Base-by-base conservation (phyloP, 2,113 vertebrate genomes). In the Uria lomvia region DNA sequence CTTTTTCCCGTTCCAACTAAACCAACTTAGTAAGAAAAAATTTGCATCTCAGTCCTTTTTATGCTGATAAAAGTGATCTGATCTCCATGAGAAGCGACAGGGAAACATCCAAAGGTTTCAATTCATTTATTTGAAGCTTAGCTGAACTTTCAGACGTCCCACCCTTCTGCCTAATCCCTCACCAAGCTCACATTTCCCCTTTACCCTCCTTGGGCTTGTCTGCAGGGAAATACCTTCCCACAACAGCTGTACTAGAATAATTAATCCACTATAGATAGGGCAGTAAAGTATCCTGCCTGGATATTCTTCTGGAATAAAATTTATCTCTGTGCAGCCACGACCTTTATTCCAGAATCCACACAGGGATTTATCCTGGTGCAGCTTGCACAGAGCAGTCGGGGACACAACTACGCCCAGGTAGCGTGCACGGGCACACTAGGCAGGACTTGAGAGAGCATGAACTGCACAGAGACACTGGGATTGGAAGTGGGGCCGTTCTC, bases 181-280 rank as follows among this genome's bases (percentile, higher is more conserved):
- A 71, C 73, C 73, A 91, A 92, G 89, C 66, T 92, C 91, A 85
- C 59, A 86, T 95, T 95, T 92, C 92, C 77, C 82, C 84, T 92
- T 74, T 86, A 67, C 73, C 76, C 72, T 93, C 86, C 53, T 55
- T 32, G 63, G 76, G 81, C 32, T 87, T 74, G 71, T 62, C 86
- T 91, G 60, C 81, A 88, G 77, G 91, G 86, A 94, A 95, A 95
- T 72, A 95, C 84, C 91, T 95, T 94, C 94, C 91, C 84, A 76
- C 84, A 89, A 82, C 70, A 91, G 89, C 86, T 92, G 70, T 87
- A 85, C 70, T 34, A 43, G 73, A 95, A 87, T 94, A 94, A 94
- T 81, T 94, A 92, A 88, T 82, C 80, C 77, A 59, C 62, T 62
- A 15, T 7, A 72, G 73, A 87, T 15, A 73, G 70, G n/a, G 53